Conservation (phyloP, 2,113 vertebrate species). For the Tringa solitaria region DNA sequence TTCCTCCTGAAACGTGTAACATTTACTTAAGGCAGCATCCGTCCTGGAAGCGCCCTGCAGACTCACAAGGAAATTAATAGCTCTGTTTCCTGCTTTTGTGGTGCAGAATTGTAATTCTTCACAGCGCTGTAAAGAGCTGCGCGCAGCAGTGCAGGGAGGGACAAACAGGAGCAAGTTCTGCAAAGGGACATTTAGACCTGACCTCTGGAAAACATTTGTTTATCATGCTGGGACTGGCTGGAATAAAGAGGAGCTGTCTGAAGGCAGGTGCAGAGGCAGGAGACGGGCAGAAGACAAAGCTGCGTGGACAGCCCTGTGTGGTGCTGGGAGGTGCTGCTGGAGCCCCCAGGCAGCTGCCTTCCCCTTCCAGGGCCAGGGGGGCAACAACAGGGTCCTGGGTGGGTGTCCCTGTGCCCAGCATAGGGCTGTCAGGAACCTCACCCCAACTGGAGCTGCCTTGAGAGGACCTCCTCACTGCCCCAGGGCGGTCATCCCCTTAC, state of each 20-base stretch:
- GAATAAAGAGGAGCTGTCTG: not conserved
- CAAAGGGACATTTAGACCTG: not conserved
- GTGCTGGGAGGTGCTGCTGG: accelerated
- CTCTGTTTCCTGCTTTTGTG: slow-evolving; percentile 27
- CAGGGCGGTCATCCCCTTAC: not conserved
- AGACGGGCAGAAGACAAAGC: not conserved
- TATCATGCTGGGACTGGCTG: not conserved
- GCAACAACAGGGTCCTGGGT: not conserved
- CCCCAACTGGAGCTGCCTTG: not conserved
- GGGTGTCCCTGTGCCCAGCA: accelerated
- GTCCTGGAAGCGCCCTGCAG: not conserved
- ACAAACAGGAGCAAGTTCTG: not conserved
- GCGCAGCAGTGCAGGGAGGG: not conserved
- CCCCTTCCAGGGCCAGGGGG: not conserved
- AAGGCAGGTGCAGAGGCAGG: not conserved
- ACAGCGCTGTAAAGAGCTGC: not conserved
- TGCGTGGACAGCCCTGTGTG: accelerated
- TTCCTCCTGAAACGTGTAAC: not conserved
- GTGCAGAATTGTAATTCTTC: slow-evolving; percentile 56
- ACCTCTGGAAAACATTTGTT: not conserved
- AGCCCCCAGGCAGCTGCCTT: accelerated
- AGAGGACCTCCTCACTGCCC: not conserved
- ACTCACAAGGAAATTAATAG: slow-evolving; percentile 21
- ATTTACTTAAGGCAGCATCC: not conserved
- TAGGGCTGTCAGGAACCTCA: not conserved